These are phyloP conservation scores for Aethina tumida DNA, from an alignment of 1,140 invertebrate species.

Conservation along the genomic window DNA sequence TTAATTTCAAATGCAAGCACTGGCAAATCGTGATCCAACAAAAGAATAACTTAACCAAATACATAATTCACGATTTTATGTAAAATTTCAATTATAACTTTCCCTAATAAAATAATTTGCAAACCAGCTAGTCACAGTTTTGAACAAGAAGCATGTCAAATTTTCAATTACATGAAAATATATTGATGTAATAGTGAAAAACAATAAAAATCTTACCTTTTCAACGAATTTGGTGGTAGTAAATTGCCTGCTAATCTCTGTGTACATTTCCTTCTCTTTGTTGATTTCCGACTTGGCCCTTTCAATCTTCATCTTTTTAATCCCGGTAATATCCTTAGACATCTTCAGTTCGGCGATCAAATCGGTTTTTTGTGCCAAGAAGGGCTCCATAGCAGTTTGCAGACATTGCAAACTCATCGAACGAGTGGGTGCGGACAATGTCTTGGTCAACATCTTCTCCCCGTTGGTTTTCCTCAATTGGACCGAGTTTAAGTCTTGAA, in stretches of 20 bases:
- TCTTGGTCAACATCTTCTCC: slow-evolving; percentile 67
- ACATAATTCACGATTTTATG: background rate
- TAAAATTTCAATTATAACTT: too few relatives aligned
- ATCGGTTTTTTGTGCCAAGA: slow-evolving; percentile 68
- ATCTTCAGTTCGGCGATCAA: slow-evolving; percentile 83
- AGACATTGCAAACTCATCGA: slow-evolving; percentile 61
- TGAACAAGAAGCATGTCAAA: too few relatives aligned
- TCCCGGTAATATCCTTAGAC: slow-evolving; percentile 81
- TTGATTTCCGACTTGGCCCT: slow-evolving; percentile 69
- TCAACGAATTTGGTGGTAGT: slow-evolving; percentile 81
- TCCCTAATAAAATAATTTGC: too few relatives aligned
- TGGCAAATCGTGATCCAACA: too few relatives aligned
- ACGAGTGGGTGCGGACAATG: slow-evolving; percentile 64
- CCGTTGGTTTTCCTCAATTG: slow-evolving; percentile 60
- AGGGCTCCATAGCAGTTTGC: slow-evolving; percentile 52
- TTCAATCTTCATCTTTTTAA: slow-evolving; percentile 83
- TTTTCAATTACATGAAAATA: too few relatives aligned
- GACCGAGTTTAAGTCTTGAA: slow-evolving; percentile 75
- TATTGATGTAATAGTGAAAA: too few relatives aligned
- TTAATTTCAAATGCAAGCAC: too few relatives aligned
- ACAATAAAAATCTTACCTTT: slow-evolving; percentile 60
- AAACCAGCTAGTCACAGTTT: too few relatives aligned
- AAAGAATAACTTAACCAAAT: too few relatives aligned
- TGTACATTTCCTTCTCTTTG: slow-evolving; percentile 67
- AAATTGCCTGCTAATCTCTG: slow-evolving; percentile 73